Evolutionary conservation across 2,888 invertebrate species (phyloP).

Genomic region (Microplitis manilae): DNA sequence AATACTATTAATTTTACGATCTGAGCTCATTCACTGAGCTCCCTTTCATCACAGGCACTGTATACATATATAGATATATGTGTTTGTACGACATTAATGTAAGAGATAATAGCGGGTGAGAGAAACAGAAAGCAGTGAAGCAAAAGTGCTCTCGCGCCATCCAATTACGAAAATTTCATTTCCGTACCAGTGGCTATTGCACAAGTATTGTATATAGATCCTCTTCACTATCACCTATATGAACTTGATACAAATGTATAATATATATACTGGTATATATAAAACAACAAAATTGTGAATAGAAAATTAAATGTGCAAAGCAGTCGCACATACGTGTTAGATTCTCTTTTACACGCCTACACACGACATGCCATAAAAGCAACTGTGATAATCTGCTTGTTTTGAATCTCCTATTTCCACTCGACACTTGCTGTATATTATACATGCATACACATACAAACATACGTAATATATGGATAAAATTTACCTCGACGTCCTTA

Average conservation of each 20-base stretch:
- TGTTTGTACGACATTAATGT: neutral
- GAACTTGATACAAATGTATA: neutral
- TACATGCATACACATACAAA: neutral
- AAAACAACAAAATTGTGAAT: neutral
- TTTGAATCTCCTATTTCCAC: neutral
- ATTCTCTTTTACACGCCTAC: neutral
- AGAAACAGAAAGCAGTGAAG: slow-evolving; percentile 12
- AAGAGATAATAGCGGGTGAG: neutral
- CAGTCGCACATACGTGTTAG: neutral
- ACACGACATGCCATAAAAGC: neutral
- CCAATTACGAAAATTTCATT: slow-evolving; percentile 42
- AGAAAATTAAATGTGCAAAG: neutral
- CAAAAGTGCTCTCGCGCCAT: slow-evolving; percentile 21
- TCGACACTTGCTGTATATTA: neutral
- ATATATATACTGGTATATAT: neutral
- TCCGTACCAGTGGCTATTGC: slow-evolving; percentile 33
- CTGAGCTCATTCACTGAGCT: neutral
- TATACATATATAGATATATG: neutral
- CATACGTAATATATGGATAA: neutral
- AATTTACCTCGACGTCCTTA: neutral
- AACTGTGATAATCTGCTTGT: neutral
- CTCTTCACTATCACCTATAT: neutral
- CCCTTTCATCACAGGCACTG: no score
- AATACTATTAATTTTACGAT: neutral
- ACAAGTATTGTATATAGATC: neutral